phyloP scores from a whole-genome alignment of 2,888 invertebrate genomes.

The Pimpla rufipes region DNA sequence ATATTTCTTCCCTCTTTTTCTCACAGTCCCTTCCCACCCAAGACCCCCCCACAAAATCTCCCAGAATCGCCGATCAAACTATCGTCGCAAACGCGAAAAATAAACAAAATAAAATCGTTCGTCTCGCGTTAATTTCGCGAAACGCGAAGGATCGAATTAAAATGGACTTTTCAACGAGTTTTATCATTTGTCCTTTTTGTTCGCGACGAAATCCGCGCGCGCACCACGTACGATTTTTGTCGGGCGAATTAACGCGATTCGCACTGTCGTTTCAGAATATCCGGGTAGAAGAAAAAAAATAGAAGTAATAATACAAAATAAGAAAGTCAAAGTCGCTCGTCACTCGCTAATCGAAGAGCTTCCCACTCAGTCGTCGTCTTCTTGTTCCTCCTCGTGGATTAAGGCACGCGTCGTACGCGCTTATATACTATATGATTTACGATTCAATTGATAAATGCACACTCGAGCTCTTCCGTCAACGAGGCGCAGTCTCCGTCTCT shows the following conservation, averaged over 20 bases:
- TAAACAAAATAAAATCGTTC: constrained; percentile 52
- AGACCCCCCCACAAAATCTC: neutral
- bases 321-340: neutral
- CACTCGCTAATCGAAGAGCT: constrained; percentile 25
- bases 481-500: constrained; percentile 56
- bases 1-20: constrained; percentile 29
- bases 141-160: constrained; percentile 6
- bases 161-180: constrained; percentile 31
- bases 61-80: neutral
- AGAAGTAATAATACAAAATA: neutral
- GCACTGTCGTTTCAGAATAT: neutral
- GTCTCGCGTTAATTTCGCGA: constrained; percentile 42
- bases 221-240: constrained; percentile 10
- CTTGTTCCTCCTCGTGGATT: constrained; percentile 43
- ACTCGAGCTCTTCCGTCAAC: constrained; percentile 68
- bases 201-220: constrained; percentile 42
- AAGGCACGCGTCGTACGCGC: constrained; percentile 66
- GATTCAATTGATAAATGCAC: constrained; percentile 67
- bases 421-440: constrained; percentile 61
- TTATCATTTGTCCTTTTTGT: constrained; percentile 64
- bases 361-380: constrained; percentile 36
- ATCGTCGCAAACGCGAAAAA: neutral
- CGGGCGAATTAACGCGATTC: neutral
- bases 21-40: neutral
- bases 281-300: neutral